Conservation (phyloP, 2,888 invertebrate genomes). For the Augiades crinisus region DNA sequence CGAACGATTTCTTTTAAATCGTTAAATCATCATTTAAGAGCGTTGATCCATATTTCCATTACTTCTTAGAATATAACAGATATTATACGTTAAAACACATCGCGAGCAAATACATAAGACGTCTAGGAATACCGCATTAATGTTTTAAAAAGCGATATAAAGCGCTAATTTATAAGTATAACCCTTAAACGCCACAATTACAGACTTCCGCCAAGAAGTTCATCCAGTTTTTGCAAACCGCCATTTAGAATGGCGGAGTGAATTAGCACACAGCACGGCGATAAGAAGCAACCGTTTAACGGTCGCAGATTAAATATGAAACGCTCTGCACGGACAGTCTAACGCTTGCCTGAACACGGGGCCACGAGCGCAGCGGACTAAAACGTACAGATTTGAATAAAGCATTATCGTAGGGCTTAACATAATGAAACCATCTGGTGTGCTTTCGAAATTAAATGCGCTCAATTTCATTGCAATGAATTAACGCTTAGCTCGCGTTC, state of each 20-base stretch:
- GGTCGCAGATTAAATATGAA: conserved; percentile 53
- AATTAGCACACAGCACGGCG: conserved; percentile 39
- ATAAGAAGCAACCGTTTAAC: conserved; percentile 51
- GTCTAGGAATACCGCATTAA: no score
- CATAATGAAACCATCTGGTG: background rate
- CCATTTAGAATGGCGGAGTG: conserved; percentile 17
- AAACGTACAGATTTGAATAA: background rate
- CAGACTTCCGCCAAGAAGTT: conserved; percentile 24
- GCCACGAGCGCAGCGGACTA: conserved; percentile 36
- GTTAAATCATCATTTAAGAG: no score
- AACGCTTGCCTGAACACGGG: conserved; percentile 42
- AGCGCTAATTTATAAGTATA: background rate
- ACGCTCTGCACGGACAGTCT: conserved; percentile 48
- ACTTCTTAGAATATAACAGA: no score
- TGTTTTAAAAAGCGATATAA: background rate
- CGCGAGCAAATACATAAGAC: no score
- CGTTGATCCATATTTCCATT: no score
- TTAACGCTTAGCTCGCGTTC: no score
- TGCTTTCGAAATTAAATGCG: no score
- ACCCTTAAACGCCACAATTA: conserved; percentile 18
- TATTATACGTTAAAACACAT: no score
- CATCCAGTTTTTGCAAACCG: conserved; percentile 1
- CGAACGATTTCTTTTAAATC: no score
- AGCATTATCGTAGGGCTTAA: background rate
- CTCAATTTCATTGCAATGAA: no score